phyloP scores from a whole-genome alignment of 2,888 invertebrate species.

The Callyntrura sp. region DNA sequence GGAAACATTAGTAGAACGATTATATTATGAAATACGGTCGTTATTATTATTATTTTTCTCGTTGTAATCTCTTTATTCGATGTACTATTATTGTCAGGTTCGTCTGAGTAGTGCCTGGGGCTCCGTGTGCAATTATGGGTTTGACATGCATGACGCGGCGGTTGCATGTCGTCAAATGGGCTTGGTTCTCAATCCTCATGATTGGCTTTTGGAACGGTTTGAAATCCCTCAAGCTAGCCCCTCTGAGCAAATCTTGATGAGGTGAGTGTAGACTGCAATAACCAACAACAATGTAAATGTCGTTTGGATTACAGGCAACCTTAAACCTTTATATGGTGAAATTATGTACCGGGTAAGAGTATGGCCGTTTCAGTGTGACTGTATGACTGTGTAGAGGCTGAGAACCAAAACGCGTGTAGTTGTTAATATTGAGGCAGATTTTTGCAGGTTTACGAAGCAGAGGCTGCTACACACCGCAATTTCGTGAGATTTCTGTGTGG shows the following conservation, averaged over 20 bases:
- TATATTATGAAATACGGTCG: conserved; percentile 3
- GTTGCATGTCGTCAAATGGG: conserved; percentile 98
- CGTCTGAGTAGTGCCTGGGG: conserved; percentile 96
- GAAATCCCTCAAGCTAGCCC: conserved; percentile 93
- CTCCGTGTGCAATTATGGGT: conserved; percentile 98
- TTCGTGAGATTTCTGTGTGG: conserved; percentile 3
- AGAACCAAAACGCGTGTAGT: too few relatives aligned
- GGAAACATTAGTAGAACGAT: background rate
- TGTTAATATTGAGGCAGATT: too few relatives aligned
- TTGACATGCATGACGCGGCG: conserved; percentile 96
- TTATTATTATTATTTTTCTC: conserved; percentile 13
- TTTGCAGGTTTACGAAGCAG: background rate
- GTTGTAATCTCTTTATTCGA: conserved; percentile 28
- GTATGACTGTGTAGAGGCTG: too few relatives aligned
- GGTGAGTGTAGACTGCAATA: background rate
- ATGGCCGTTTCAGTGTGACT: too few relatives aligned
- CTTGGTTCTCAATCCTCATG: conserved; percentile 94
- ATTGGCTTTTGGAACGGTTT: conserved; percentile 94
- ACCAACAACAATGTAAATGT: background rate
- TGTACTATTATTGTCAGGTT: conserved; percentile 86
- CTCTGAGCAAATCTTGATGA: conserved; percentile 87
- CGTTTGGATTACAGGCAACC: too few relatives aligned
- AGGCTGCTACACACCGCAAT: background rate
- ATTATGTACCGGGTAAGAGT: too few relatives aligned
- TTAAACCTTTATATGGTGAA: too few relatives aligned